Evolutionary conservation across 1,140 invertebrate genomes (phyloP).

Genomic region (Panagrolaimus sp.): DNA sequence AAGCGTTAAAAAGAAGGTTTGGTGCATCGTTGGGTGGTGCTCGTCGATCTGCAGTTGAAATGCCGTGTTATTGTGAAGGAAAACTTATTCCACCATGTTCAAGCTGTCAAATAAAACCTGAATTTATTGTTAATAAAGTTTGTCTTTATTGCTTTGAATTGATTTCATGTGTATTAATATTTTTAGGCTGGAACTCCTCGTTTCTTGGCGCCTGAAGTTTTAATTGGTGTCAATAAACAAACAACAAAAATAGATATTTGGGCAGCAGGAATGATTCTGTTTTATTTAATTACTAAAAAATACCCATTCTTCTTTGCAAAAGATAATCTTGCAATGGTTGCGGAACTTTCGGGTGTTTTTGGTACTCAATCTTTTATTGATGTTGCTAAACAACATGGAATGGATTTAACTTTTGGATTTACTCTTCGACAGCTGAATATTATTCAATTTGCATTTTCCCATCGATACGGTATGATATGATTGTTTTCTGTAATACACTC

Average conservation of each 20-base stretch:
- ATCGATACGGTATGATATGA: not conserved
- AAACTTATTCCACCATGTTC: not conserved
- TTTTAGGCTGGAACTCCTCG: not conserved
- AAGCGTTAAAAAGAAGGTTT: not conserved
- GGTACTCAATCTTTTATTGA: not conserved
- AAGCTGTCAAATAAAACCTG: not conserved
- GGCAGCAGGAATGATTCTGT: not conserved
- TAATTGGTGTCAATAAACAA: not conserved
- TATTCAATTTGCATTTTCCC: not conserved
- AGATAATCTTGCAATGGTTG: slow-evolving; percentile 3
- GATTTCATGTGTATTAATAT: not conserved
- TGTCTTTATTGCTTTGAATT: not conserved
- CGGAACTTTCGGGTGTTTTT: not conserved
- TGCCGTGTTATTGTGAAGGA: slow-evolving; percentile 1
- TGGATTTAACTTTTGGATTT: not conserved
- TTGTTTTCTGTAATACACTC: no score
- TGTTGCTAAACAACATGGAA: not conserved
- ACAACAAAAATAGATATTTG: slow-evolving; percentile 14
- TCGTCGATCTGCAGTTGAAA: not conserved
- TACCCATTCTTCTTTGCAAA: slow-evolving; percentile 5
- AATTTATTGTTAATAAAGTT: slow-evolving; percentile 6
- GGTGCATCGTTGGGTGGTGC: not conserved
- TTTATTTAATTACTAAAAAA: not conserved
- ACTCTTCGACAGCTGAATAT: not conserved
- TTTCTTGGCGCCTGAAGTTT: not conserved